Evolutionary conservation across 35 echinoderm and acorn worm genomes (phyloP), one percentile per base, ranked within the genome.

Genomic region (Apostichopus parvimensis): DNA sequence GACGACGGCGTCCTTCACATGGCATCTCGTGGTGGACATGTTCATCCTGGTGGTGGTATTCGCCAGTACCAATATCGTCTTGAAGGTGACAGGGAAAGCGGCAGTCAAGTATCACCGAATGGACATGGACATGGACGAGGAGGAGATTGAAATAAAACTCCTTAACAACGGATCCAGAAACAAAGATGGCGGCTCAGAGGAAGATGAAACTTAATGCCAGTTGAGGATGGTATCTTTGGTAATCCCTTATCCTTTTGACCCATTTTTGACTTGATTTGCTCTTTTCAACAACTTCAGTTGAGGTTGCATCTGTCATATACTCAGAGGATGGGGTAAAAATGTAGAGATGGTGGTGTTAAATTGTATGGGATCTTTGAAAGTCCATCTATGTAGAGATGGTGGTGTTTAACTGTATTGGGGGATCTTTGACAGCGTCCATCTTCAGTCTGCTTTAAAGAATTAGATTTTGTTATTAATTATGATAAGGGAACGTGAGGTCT

Each of bases 21-120:
- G 97, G 97, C 97, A 98, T 87, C 78, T 95, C 5, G 55, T 98
- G 17, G 57, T 91, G 5, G 95, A 95, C 80, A 96, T 98, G 77
- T 24, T 94, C 14, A 54, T 98, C 71, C 79, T 98, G 14, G 18
- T 93, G 54, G 76, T 94, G 1, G 83, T 98, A 13, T 98, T 96
- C 57, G 93, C 94, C 11, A 75, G 70, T 55, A 85, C 83, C 0
- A 84, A 77, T 54, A 79, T 94, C 24, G 75, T 92, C 53, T 25
- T 96, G 57, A 92, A 78, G 77, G 85, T 89, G 23, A 94, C 80
- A 0, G 95, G 95, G 1, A 62, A 65, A 20, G 90, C 90, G 14
- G 93, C 83, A 0, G 93, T 94, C 5, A 86, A 87, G 6, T 96
- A 96, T 54, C 83, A 61, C 17, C 89, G 82, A 11, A 96, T 96